phyloP scores from a whole-genome alignment of 2,797 vertebrate species.

The Melanotaenia nigrans region DNA sequence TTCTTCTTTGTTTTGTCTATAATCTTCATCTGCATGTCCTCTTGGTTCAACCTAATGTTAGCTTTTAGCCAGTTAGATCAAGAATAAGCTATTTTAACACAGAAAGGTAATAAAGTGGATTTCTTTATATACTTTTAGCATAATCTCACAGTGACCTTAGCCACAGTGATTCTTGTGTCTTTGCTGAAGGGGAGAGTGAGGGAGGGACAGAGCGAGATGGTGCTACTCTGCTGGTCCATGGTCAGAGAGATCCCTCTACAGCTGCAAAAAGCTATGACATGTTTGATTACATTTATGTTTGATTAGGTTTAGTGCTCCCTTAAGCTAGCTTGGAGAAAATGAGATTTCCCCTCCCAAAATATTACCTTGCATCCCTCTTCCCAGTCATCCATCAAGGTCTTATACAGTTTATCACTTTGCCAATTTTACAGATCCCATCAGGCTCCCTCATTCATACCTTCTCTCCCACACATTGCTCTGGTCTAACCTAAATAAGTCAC shows the following conservation, averaged over 20 bases:
- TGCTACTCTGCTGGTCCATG: constrained; percentile 20
- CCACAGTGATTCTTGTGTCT: constrained; percentile 14
- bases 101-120: constrained; percentile 34
- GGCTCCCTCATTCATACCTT: constrained; percentile 29
- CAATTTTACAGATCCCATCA: constrained; percentile 67
- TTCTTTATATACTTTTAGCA: constrained; percentile 27
- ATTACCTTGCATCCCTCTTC: constrained; percentile 65
- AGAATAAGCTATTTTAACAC: constrained; percentile 37
- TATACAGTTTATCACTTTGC: constrained; percentile 71
- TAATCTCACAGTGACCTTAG: constrained; percentile 57
- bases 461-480: constrained; percentile 34
- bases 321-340: constrained; percentile 79
- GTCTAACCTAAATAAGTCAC: constrained; percentile 38
- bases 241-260: constrained; percentile 60
- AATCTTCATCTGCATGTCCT: neutral
- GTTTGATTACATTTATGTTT: constrained; percentile 82
- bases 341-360: constrained; percentile 78
- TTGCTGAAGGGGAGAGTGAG: constrained; percentile 41
- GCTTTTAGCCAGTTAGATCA: constrained; percentile 18
- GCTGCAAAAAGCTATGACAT: constrained; percentile 75
- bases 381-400: constrained; percentile 69
- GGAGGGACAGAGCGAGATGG: constrained; percentile 5
- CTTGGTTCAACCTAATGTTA: constrained; percentile 12
- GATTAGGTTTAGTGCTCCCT: constrained; percentile 79
- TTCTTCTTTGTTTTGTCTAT: neutral